Evolutionary conservation across 92 coral and sea anemone genomes (phyloP).

Genomic region (Porites cylindrica): DNA sequence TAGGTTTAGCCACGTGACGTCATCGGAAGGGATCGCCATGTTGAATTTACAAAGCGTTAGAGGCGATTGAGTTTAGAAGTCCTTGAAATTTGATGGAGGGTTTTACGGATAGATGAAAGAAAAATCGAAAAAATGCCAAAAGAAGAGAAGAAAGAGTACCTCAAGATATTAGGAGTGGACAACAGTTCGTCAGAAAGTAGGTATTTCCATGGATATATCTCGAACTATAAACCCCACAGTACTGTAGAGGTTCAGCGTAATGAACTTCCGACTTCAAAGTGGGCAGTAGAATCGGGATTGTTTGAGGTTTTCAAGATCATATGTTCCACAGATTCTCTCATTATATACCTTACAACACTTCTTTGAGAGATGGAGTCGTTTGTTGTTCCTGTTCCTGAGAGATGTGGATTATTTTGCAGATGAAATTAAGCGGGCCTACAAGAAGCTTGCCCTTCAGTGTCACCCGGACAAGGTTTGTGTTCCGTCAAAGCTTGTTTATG

Average conservation of each 20-base stretch:
- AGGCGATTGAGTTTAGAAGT: conserved; percentile 48
- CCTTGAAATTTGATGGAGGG: conserved; percentile 71
- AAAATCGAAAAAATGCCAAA: conserved; percentile 93
- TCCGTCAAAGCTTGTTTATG: background rate
- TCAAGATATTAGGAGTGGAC: conserved; percentile 91
- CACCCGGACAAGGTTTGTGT: conserved; percentile 91
- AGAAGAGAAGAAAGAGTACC: conserved; percentile 93
- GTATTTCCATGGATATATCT: conserved; percentile 52
- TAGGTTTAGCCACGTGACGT: conserved; percentile 87
- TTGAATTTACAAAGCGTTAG: conserved; percentile 81
- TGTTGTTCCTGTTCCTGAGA: conserved; percentile 9
- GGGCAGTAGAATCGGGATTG: conserved; percentile 20
- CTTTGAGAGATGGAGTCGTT: background rate
- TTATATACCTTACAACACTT: background rate
- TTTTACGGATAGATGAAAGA: conserved; percentile 82
- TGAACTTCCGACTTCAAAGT: conserved; percentile 47
- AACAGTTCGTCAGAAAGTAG: conserved; percentile 88
- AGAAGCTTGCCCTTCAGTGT: conserved; percentile 85
- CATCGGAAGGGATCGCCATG: conserved; percentile 95
- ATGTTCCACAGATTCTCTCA: background rate
- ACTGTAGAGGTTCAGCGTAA: conserved; percentile 12
- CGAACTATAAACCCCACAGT: conserved; percentile 36
- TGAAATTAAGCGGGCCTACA: conserved; percentile 92
- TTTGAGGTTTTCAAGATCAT: background rate
- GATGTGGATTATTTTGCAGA: conserved; percentile 68